Percentiles rank a stretch among this genome's conserved stretches.
phyloP scores from a whole-genome alignment of 1,140 invertebrate genomes.

The Magallana gigas region DNA sequence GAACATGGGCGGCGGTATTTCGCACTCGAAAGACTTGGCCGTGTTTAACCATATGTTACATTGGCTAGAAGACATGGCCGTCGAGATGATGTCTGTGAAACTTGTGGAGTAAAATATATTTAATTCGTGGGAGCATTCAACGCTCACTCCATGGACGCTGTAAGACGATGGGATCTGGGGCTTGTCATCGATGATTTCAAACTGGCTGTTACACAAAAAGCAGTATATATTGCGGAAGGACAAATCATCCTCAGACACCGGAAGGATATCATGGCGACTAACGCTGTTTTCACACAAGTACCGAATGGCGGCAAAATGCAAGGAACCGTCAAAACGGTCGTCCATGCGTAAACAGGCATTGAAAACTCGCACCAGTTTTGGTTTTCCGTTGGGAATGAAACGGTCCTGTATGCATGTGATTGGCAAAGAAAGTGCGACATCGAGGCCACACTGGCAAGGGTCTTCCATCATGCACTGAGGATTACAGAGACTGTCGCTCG shows the following conservation, averaged over 20 bases:
- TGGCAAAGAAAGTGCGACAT: neutral
- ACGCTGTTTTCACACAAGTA: neutral
- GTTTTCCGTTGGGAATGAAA: neutral
- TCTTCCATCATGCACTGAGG: neutral
- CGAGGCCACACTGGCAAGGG: neutral
- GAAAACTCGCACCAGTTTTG: neutral
- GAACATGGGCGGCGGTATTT: neutral
- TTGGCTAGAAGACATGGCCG: neutral
- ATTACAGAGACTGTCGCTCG: neutral
- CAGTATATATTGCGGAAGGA: constrained; percentile 3
- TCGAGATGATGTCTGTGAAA: neutral
- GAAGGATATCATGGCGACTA: neutral
- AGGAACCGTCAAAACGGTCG: neutral
- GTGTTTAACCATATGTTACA: neutral
- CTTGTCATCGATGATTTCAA: neutral
- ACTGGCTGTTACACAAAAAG: neutral
- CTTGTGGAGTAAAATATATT: neutral
- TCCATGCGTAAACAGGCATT: neutral
- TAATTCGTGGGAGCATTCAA: neutral
- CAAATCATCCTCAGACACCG: neutral
- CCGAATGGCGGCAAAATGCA: neutral
- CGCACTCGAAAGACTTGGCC: neutral
- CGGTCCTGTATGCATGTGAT: neutral
- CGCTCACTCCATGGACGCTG: neutral
- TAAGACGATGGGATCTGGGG: neutral